Conservation (phyloP, 2,797 vertebrate genomes). For the Gila robusta region DNA sequence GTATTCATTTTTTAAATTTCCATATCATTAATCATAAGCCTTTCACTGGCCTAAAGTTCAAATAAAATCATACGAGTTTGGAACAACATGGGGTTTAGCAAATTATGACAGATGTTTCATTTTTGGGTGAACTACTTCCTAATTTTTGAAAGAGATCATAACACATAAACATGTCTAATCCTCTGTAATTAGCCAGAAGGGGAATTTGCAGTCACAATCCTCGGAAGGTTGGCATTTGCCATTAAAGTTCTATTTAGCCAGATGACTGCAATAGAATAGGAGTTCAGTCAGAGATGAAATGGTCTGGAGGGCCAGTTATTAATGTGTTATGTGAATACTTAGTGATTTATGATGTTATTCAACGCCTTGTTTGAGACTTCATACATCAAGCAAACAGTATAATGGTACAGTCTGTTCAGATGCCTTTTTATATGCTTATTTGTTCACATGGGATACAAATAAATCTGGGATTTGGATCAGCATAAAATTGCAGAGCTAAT, state of each 20-base stretch:
- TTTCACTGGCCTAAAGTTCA: neutral
- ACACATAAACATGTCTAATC: neutral
- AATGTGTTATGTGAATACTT: constrained; percentile 25
- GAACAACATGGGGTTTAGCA: neutral
- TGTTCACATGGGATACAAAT: neutral
- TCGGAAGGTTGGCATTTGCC: constrained; percentile 17
- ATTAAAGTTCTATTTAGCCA: constrained; percentile 25
- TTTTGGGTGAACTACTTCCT: neutral
- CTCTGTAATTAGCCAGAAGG: constrained; percentile 24
- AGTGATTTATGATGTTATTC: constrained; percentile 18
- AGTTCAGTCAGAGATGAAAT: constrained; percentile 28
- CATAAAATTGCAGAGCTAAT: neutral
- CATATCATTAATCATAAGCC: neutral
- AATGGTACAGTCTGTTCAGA: neutral
- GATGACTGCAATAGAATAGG: neutral
- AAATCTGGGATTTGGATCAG: neutral
- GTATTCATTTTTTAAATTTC: neutral
- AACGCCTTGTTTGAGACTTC: neutral
- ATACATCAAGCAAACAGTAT: constrained; percentile 27
- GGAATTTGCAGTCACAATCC: constrained; percentile 10
- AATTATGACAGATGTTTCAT: neutral
- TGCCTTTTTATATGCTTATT: neutral
- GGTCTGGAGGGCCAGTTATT: constrained; percentile 22
- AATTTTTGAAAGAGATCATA: neutral
- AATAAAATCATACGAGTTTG: neutral